Conservation (phyloP, 1,140 invertebrate species). For the Meteorus sp. region DNA sequence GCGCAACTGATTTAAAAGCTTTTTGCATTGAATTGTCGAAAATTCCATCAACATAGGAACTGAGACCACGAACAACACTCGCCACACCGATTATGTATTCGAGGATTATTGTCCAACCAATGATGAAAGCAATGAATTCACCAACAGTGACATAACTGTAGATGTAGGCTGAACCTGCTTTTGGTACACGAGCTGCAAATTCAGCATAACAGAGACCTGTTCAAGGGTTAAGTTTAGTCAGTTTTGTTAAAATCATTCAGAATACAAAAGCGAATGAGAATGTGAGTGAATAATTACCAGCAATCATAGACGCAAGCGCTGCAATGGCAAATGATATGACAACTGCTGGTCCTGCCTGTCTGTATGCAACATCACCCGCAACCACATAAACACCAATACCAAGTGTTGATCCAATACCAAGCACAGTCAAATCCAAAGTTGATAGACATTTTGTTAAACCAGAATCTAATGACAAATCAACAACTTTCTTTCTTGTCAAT, state of each 20-base stretch:
- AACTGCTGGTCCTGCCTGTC: constrained; percentile 79
- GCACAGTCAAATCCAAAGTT: constrained; percentile 73
- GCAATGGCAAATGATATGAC: constrained; percentile 82
- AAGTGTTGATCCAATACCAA: constrained; percentile 83
- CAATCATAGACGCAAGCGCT: constrained; percentile 81
- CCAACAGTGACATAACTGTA: constrained; percentile 90
- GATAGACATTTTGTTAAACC: constrained; percentile 70
- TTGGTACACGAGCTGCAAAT: constrained; percentile 86
- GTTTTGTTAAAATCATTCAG: neutral
- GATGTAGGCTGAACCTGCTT: constrained; percentile 85
- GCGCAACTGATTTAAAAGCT: constrained; percentile 63
- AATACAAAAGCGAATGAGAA: no score
- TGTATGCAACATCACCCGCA: constrained; percentile 78
- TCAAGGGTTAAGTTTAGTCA: neutral
- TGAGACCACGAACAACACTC: constrained; percentile 74
- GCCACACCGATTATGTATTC: constrained; percentile 89
- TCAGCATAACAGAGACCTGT: constrained; percentile 84
- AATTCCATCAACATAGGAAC: constrained; percentile 72
- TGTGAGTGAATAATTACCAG: constrained; percentile 68
- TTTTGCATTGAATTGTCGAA: constrained; percentile 65
- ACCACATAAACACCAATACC: constrained; percentile 89
- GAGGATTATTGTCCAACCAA: constrained; percentile 88
- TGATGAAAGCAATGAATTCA: constrained; percentile 77
- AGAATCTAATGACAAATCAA: constrained; percentile 43
- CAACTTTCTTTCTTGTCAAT: constrained; percentile 40